phyloP scores from a whole-genome alignment of 1,140 invertebrate genomes.

The Brachionus plicatilis region DNA sequence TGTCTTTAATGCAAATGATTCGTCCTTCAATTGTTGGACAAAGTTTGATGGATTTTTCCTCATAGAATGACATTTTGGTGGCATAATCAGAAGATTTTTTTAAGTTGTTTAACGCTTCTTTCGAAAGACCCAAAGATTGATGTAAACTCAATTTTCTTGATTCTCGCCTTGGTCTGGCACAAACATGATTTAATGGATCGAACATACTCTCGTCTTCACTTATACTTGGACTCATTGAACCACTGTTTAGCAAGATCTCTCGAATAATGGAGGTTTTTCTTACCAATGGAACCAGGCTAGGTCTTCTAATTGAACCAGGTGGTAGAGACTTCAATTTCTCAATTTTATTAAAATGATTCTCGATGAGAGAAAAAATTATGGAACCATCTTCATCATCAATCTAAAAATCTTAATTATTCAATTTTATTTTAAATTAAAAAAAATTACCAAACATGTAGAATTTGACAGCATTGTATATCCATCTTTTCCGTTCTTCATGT shows the following conservation, averaged over 20 bases:
- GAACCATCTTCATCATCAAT: constrained; percentile 22
- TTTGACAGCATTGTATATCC: constrained; percentile 23
- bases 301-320: background rate
- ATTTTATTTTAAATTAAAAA: background rate
- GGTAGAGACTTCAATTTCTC: background rate
- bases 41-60: background rate
- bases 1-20: constrained; percentile 1
- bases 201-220: background rate
- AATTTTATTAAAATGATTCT: constrained; percentile 17
- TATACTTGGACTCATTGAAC: background rate
- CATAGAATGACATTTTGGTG: background rate
- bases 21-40: background rate
- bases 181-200: background rate
- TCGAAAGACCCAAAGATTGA: background rate
- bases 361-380: background rate
- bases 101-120: background rate
- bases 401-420: background rate
- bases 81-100: background rate
- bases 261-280: background rate
- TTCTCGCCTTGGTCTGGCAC: background rate
- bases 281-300: background rate
- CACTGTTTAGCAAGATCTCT: background rate
- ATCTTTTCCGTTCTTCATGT: constrained; percentile 28
- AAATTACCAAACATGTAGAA: background rate
- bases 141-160: constrained; percentile 23